These are phyloP conservation scores for Lathamus discolor DNA, from an alignment of 2,113 vertebrate genomes.

Conservation along the genomic window DNA sequence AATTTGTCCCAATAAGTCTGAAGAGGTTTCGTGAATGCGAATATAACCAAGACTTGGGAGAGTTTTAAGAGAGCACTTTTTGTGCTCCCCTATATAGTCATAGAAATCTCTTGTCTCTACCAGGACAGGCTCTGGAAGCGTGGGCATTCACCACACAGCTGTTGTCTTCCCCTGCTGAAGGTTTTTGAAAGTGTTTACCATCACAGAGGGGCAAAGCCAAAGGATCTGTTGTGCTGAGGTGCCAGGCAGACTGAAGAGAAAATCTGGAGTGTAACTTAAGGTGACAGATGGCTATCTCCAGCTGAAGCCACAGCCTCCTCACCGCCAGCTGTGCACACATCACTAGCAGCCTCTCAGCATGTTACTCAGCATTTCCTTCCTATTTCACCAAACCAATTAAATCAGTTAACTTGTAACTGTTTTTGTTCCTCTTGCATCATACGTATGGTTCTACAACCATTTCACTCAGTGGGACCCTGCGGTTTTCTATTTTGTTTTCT, in stretches of 20 bases:
- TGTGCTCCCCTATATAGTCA: neutral
- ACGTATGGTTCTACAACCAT: neutral
- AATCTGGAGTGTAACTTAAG: neutral
- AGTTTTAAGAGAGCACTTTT: neutral
- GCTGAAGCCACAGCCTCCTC: neutral
- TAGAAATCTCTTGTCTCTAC: neutral
- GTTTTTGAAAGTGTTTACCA: neutral
- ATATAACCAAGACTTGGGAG: neutral
- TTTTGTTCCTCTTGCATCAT: neutral
- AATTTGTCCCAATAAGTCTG: neutral
- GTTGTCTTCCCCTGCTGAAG: neutral
- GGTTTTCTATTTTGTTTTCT: neutral
- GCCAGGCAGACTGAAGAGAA: neutral
- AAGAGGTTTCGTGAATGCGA: neutral
- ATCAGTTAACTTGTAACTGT: neutral
- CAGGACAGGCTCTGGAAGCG: neutral
- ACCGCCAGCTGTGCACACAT: neutral
- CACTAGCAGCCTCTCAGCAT: neutral
- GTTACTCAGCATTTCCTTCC: neutral
- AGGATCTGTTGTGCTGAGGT: neutral
- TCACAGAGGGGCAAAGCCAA: neutral
- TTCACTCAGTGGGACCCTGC: neutral
- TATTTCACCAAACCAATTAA: neutral
- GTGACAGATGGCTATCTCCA: neutral
- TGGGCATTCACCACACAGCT: accelerated